Evolutionary conservation across 2,113 vertebrate species (phyloP), one percentile per base, ranked within the genome.

Genomic region (Perccottus glenii): DNA sequence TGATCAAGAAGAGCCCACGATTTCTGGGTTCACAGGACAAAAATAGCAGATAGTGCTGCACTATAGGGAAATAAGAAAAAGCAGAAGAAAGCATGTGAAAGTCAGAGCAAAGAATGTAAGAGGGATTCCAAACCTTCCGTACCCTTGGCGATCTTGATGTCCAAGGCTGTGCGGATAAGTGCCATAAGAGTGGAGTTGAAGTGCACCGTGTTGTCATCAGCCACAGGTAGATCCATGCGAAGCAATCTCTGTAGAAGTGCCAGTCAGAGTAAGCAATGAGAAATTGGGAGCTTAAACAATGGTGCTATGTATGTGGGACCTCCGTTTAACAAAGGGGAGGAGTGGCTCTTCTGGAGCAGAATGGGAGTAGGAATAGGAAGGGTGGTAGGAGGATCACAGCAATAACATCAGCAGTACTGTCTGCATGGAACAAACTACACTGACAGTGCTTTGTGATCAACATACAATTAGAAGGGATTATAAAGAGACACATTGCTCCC

Each of bases 171-270:
- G 67, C 96, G 93, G 81, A 98, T 98, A 89, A 98, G 88, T 46
- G 96, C 96, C 96, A 98, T 97, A 71, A 98, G 94, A 3, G 96
- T 98, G 58, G 96, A 97, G 84, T 97, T 97, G 88, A 98, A 98
- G 84, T 98, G 96, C 56, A 98, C 96, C 0, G 94, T 94, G 90
- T 96, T 98, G 93, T 98, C 96, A 0, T 97, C 96, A 0, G 96
- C 96, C 11, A 98, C 96, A 0, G 96, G 96, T 67, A 98, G 91
- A 62, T 98, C 96, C 96, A 98, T 98, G 42, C 96, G 92, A 36
- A 98, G 91, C 36, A 98, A 92, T 83, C 96, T 93, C 96, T 98
- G 92, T 49, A 73, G 66, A 86, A 79, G 78, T 92, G 87, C 72
- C 91, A 89, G 73, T 80, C 85, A 75, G 56, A 70, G 72, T 38